These are phyloP conservation scores for Balaeniceps rex DNA, from an alignment of 2,113 vertebrate genomes.

Conservation along the genomic window DNA sequence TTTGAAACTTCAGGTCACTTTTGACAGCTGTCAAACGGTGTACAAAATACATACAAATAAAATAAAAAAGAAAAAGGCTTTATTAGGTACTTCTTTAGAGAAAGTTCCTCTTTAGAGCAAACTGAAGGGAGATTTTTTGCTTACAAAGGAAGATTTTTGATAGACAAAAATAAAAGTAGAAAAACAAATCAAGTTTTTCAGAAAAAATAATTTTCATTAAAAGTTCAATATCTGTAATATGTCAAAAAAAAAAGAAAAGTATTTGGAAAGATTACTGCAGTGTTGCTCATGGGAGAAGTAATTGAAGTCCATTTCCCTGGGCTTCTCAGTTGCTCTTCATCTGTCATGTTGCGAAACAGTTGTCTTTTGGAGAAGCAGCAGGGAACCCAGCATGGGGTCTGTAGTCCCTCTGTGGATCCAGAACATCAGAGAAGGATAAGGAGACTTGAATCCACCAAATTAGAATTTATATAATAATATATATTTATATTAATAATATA, in stretches of 20 bases:
- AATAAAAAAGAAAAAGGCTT: background rate
- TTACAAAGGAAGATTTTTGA: background rate
- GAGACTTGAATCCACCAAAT: background rate
- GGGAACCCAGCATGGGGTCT: background rate
- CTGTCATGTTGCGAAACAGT: background rate
- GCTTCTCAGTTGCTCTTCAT: background rate
- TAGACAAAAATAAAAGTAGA: background rate
- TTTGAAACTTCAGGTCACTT: background rate
- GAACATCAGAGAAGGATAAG: background rate
- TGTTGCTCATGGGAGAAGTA: background rate
- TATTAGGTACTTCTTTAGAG: background rate
- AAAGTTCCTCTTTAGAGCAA: background rate
- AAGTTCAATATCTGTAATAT: background rate
- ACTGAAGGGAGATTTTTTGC: background rate
- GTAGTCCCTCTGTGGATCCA: background rate
- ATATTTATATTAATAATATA: background rate
- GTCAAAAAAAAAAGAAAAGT: background rate
- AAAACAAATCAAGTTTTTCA: fast-evolving
- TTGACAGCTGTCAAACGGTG: background rate
- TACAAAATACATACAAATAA: background rate
- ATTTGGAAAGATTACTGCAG: background rate
- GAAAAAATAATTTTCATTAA: background rate
- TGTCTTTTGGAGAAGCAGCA: background rate
- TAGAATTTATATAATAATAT: background rate
- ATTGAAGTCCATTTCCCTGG: background rate